These are phyloP conservation scores for Heteromyza rotundicornis DNA, from an alignment of 2,888 invertebrate species.

Conservation along the genomic window DNA sequence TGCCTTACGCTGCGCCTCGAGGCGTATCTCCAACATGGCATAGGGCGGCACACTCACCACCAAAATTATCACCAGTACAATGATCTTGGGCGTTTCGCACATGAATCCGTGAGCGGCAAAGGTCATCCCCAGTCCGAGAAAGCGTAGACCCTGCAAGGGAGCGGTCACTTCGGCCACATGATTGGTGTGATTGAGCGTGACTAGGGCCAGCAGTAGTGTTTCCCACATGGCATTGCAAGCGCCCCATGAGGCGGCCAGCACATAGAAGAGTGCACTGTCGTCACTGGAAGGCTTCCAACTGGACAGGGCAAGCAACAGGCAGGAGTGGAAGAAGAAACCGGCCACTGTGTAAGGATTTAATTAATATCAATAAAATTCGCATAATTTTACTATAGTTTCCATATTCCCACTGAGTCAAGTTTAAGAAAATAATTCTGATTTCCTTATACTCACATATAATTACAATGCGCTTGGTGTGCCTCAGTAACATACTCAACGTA, in stretches of 20 bases:
- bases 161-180: constrained; percentile 62
- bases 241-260: constrained; percentile 85
- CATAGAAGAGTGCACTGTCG: constrained; percentile 81
- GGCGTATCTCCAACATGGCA: constrained; percentile 59
- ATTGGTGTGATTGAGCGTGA: constrained; percentile 60
- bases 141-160: constrained; percentile 67
- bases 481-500: constrained; percentile 80
- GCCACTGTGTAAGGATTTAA: constrained; percentile 76
- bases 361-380: too few species aligned
- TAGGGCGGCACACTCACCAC: constrained; percentile 61
- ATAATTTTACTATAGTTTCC: too few species aligned
- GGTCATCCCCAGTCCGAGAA: constrained; percentile 69
- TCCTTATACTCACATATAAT: constrained; percentile 72
- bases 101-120: constrained; percentile 70
- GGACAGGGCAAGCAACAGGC: constrained; percentile 76
- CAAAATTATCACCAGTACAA: constrained; percentile 57
- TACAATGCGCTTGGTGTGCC: constrained; percentile 75
- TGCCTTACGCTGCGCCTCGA: constrained; percentile 60
- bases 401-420: too few species aligned
- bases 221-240: constrained; percentile 89
- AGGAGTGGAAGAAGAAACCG: constrained; percentile 81
- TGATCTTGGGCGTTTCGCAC: constrained; percentile 64
- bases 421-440: too few species aligned
- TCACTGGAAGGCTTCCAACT: constrained; percentile 83
- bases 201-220: constrained; percentile 66